Base-by-base conservation (phyloP, 2,113 vertebrate species). In the Sterna hirundo region DNA sequence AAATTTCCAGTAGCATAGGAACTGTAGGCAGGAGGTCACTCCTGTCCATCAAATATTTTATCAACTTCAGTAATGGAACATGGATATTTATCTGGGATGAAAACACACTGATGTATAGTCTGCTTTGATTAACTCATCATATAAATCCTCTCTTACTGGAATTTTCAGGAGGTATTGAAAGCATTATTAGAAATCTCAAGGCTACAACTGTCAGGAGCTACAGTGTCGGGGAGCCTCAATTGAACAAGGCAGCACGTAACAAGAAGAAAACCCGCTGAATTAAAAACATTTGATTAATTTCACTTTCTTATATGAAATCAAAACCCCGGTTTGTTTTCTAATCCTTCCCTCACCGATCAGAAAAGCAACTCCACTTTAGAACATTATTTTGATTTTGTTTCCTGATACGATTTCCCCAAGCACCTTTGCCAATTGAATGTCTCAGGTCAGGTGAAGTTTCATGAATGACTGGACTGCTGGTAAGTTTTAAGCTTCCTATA, bases 81-180 rank as follows among this genome's bases (percentile, higher is more conserved):
- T 7, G 25, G 92, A 65, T 91, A 82, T 87, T 89, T 96, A 54
- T 71, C 52, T 81, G 66, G 36, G 15, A 89, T 76, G 47, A 92
- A 94, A 95, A 91, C 54, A 84, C 27, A 68, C 25, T 69, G 51
- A 60, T 66, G 18, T 58, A 54, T n/a, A 70, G 58, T 74, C 75
- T 58, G 47, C 36, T 84, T 91, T 96, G 86, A 91, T 93, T 84
- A 95, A 90, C 55, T 94, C 19, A 1, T 88, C 76, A 81, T 57
- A 86, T 69, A 82, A 86, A 89, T 86, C 52, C 83, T 71, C 57
- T 78, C 38, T 85, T 62, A 83, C 40, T 64, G 61, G 62, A 87
- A 90, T 86, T 94, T 96, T 86, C 72, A 87, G 52, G 49, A 76
- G 15, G 6, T 78, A 68, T 51, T 93, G 72, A 92, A 92, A 88